Percentiles rank a stretch among this genome's conserved stretches.
Evolutionary conservation across 1,140 invertebrate species (phyloP).

Genomic region (Lysiphlebus fabarum): DNA sequence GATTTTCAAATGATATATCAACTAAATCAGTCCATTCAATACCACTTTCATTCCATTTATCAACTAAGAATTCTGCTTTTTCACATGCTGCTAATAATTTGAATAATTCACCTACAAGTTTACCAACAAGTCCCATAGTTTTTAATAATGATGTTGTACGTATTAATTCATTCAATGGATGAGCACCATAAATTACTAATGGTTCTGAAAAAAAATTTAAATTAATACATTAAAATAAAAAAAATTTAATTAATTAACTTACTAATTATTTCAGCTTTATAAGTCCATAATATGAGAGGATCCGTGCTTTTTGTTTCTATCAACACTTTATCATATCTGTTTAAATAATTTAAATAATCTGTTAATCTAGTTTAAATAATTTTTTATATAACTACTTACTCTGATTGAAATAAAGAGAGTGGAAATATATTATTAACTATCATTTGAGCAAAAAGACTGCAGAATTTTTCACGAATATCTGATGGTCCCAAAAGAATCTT

Average conservation of each 20-base stretch:
- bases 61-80: slow-evolving; percentile 43
- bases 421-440: slow-evolving; percentile 29
- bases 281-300: slow-evolving; percentile 67
- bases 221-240: background rate
- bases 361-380: slow-evolving; percentile 26
- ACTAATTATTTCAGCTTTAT: slow-evolving; percentile 61
- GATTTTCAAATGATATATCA: too few relatives aligned
- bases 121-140: too few relatives aligned
- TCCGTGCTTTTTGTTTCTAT: slow-evolving; percentile 62
- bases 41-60: too few relatives aligned
- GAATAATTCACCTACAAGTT: slow-evolving; percentile 53
- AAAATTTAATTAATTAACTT: background rate
- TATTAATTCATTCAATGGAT: too few relatives aligned
- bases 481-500: slow-evolving; percentile 31
- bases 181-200: too few relatives aligned
- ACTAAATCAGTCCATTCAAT: too few relatives aligned
- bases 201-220: too few relatives aligned
- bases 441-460: slow-evolving; percentile 29
- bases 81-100: slow-evolving; percentile 49
- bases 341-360: slow-evolving; percentile 28
- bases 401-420: slow-evolving; percentile 29
- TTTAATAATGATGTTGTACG: too few relatives aligned
- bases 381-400: slow-evolving; percentile 31
- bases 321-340: slow-evolving; percentile 59
- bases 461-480: slow-evolving; percentile 23